phyloP scores from a whole-genome alignment of 2,113 vertebrate genomes.

The Salvelinus sp. region DNA sequence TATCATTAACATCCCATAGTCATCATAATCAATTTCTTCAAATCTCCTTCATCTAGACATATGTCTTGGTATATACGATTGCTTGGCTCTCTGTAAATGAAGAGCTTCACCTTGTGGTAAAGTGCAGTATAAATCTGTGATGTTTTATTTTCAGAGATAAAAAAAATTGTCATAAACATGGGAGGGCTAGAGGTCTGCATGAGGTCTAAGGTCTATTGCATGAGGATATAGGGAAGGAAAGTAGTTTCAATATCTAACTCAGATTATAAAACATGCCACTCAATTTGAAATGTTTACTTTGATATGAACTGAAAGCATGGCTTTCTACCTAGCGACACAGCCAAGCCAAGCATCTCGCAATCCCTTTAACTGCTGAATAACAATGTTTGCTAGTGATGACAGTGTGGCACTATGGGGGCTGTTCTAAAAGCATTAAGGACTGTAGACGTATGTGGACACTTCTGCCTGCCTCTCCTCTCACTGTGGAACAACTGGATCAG shows the following conservation, averaged over 20 bases:
- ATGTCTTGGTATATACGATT: too few species aligned
- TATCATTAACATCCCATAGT: too few species aligned
- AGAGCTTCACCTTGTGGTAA: too few species aligned
- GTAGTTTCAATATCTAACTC: neutral
- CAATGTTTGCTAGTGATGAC: constrained; percentile 51
- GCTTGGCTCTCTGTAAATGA: too few species aligned
- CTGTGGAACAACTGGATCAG: neutral
- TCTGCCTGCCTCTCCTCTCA: neutral
- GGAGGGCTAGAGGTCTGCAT: too few species aligned
- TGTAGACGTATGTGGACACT: neutral
- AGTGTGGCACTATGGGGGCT: constrained; percentile 39
- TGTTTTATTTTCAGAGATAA: too few species aligned
- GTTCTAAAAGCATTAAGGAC: constrained; percentile 26
- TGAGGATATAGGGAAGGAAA: too few species aligned
- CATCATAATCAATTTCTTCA: too few species aligned
- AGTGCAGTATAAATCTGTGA: too few species aligned
- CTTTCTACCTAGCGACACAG: constrained; percentile 5
- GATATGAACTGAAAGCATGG: neutral
- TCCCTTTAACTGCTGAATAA: constrained; percentile 23
- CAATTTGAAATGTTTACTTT: constrained; percentile 11
- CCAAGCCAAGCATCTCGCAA: constrained; percentile 42
- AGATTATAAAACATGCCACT: constrained; percentile 12
- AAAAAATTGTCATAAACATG: too few species aligned
- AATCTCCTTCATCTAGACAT: too few species aligned
- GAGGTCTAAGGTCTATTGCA: too few species aligned